Percentiles rank a stretch among this genome's conserved stretches.
phyloP scores from a whole-genome alignment of 1,140 invertebrate species.

The Odontomachus brunneus region DNA sequence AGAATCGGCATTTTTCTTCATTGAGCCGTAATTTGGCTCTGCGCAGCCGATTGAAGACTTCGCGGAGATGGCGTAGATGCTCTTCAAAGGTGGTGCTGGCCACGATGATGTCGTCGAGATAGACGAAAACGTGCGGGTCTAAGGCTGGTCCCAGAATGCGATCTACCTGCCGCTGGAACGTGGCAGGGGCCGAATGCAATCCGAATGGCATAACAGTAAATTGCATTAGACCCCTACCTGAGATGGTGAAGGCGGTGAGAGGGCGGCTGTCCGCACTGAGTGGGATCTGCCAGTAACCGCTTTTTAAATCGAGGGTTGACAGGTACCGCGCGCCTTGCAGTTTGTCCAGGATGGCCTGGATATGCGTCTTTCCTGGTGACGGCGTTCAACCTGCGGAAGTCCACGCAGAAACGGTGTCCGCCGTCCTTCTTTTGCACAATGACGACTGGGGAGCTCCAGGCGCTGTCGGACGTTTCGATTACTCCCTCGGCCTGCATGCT shows the following conservation, averaged over 20 bases:
- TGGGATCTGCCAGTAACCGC: no score
- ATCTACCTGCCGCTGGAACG: no score
- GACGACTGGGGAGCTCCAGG: neutral
- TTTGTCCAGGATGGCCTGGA: conserved; percentile 61
- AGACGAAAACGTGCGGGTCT: neutral
- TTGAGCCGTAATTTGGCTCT: neutral
- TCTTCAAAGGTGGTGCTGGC: neutral
- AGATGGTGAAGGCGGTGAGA: no score
- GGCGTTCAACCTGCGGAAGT: conserved; percentile 82
- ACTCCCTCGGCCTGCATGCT: neutral
- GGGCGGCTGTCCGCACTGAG: no score
- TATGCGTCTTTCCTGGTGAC: conserved; percentile 77
- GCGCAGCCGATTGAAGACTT: no score
- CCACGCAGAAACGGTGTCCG: conserved; percentile 82
- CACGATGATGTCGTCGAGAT: neutral
- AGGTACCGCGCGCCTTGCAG: neutral
- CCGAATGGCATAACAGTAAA: no score
- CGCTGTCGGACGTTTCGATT: neutral
- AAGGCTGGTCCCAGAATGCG: neutral
- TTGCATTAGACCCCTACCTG: no score
- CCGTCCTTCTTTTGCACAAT: conserved; percentile 81
- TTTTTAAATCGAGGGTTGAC: no score
- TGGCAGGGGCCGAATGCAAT: no score
- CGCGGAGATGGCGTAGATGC: neutral
- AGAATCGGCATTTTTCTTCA: neutral